Evolutionary conservation across 2,888 invertebrate species (phyloP).

Genomic region (Steinernema carpocapsae): DNA sequence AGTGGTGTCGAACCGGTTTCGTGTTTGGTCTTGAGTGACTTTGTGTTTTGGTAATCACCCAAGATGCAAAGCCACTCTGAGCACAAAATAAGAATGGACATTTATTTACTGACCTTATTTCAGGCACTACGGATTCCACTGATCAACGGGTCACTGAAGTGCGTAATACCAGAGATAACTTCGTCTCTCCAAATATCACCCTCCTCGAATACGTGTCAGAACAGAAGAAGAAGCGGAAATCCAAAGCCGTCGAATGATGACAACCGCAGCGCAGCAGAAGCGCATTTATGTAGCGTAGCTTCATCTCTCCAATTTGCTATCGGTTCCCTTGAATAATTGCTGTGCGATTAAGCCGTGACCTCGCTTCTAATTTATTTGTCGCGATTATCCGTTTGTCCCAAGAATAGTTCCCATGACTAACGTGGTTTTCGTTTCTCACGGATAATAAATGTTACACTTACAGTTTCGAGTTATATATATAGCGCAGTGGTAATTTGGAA

Average conservation of each 20-base stretch:
- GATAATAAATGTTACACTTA: no score
- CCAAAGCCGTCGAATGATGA: neutral
- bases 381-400: neutral
- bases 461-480: no score
- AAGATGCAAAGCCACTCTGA: no score
- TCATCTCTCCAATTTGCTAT: neutral
- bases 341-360: conserved; percentile 8
- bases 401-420: no score
- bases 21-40: no score
- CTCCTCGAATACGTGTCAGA: conserved; percentile 24
- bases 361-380: conserved; percentile 23
- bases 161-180: neutral
- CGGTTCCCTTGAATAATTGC: neutral
- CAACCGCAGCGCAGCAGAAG: neutral
- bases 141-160: conserved; percentile 30
- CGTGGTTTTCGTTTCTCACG: no score
- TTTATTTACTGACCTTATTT: neutral
- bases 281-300: conserved; percentile 1
- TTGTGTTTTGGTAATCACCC: no score
- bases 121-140: conserved; percentile 13
- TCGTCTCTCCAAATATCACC: neutral
- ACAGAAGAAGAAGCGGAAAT: conserved; percentile 23
- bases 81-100: no score
- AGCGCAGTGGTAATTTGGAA: no score
- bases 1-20: no score